These are phyloP conservation scores for Apis mellifera DNA, from an alignment of 1,140 invertebrate genomes.

Conservation along the genomic window Amel_HAv3.1 CM009940.2:3534501-3535000, in stretches of 20 bases:
- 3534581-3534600: slow-evolving; percentile 25
- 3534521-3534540: neutral
- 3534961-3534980: slow-evolving; percentile 76
- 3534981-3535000: slow-evolving; percentile 47
- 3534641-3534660: neutral
- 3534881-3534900: slow-evolving; percentile 61
- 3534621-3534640: slow-evolving; percentile 24
- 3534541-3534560: neutral
- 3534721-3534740: slow-evolving; percentile 22
- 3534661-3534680: slow-evolving; percentile 36
- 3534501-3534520: neutral
- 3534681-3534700: slow-evolving; percentile 37
- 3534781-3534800: neutral
- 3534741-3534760: slow-evolving; percentile 24
- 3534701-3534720: slow-evolving; percentile 16
- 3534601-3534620: slow-evolving; percentile 25
- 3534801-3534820: neutral
- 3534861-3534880: slow-evolving; percentile 68
- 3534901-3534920: slow-evolving; percentile 74
- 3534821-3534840: neutral
- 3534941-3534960: slow-evolving; percentile 61
- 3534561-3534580: neutral
- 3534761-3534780: slow-evolving; percentile 16
- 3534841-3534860: slow-evolving; percentile 68
- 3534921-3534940: slow-evolving; percentile 54